Evolutionary conservation across 2,113 vertebrate species (phyloP).

Genomic region (Cathartes aura): DNA sequence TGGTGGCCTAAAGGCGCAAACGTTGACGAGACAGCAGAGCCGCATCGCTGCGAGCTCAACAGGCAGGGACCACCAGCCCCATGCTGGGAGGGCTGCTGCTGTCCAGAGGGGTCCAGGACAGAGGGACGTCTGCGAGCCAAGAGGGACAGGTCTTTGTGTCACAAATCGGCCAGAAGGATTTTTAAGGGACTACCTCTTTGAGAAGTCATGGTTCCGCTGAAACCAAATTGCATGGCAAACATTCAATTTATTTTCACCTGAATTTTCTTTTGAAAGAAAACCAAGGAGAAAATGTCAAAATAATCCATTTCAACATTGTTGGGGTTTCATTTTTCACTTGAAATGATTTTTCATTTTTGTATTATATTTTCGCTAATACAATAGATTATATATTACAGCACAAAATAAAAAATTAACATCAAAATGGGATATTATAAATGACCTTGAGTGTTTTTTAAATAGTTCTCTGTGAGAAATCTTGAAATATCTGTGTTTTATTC

Average conservation of each 20-base stretch:
- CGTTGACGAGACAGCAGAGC: background rate
- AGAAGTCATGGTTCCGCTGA: background rate
- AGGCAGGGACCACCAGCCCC: background rate
- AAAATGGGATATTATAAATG: background rate
- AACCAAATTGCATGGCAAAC: background rate
- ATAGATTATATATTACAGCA: background rate
- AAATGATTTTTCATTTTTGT: background rate
- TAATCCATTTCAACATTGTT: slow-evolving; percentile 4
- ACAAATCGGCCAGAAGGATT: background rate
- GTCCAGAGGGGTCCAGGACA: rapidly evolving
- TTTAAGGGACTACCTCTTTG: background rate
- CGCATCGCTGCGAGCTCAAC: rapidly evolving
- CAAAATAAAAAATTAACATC: background rate
- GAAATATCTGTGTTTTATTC: background rate
- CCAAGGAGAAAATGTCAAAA: background rate
- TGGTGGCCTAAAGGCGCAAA: background rate
- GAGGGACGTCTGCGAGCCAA: rapidly evolving
- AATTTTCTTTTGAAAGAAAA: slow-evolving; percentile 2
- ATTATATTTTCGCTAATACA: background rate
- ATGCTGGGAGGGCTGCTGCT: background rate
- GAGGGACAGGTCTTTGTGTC: background rate
- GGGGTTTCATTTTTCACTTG: slow-evolving; percentile 6
- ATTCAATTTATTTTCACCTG: background rate
- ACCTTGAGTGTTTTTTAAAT: background rate
- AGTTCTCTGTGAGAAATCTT: background rate